Percentiles rank a stretch among this genome's conserved stretches.
phyloP scores from a whole-genome alignment of 2,888 invertebrate species.

The Carcina quercana region DNA sequence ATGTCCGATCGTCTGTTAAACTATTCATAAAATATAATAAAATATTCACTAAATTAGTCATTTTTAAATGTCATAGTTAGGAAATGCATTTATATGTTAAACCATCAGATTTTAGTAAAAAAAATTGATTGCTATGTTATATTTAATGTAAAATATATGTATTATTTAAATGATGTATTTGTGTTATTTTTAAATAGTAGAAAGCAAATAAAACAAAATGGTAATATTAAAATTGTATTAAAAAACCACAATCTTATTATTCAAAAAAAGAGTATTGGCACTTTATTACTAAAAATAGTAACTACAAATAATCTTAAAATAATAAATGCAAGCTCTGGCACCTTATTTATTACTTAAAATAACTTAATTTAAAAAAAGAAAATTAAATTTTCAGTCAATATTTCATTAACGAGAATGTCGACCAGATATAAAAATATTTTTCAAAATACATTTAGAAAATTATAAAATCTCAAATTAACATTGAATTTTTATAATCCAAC shows the following conservation, averaged over 20 bases:
- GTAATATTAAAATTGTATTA: neutral
- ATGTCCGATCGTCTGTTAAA: no score
- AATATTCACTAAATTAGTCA: constrained; percentile 16
- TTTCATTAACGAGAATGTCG: no score
- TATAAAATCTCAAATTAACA: no score
- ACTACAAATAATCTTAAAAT: neutral
- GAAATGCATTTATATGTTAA: constrained; percentile 13
- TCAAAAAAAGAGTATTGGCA: neutral
- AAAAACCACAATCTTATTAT: no score
- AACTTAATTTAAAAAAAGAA: neutral
- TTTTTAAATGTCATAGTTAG: constrained; percentile 3
- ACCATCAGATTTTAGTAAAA: neutral
- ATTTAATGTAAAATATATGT: constrained; percentile 3
- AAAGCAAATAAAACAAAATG: neutral
- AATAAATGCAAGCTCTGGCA: neutral
- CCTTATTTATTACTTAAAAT: neutral
- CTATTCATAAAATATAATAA: no score
- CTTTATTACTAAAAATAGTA: neutral
- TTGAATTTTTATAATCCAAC: no score
- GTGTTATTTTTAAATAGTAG: neutral
- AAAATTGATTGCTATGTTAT: constrained; percentile 6
- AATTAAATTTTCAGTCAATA: neutral
- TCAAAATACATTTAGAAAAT: no score
- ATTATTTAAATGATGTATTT: neutral
- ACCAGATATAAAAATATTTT: neutral